These are phyloP conservation scores for Hozukius guyotensis DNA, from an alignment of 2,797 vertebrate species.

Conservation along the genomic window DNA sequence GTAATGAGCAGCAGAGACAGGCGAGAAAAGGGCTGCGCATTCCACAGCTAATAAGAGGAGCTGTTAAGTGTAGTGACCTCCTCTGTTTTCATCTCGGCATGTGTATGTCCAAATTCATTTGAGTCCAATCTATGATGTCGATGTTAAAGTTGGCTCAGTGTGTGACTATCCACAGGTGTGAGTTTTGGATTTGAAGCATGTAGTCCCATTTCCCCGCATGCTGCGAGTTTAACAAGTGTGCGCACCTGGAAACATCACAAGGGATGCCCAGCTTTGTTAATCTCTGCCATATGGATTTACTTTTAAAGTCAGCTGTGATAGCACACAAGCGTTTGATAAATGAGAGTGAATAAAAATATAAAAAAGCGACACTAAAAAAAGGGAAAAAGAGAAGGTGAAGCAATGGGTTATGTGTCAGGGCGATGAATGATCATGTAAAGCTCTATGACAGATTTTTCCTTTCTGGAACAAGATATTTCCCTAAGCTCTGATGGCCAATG, in stretches of 20 bases:
- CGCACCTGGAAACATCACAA: conserved; percentile 23
- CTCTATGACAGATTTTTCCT: not conserved
- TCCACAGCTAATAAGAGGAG: conserved; percentile 7
- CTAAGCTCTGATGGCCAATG: conserved; percentile 2
- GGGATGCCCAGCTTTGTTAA: conserved; percentile 2
- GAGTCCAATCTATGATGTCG: not conserved
- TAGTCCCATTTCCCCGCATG: conserved; percentile 11
- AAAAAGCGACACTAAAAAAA: not conserved
- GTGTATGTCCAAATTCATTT: not conserved
- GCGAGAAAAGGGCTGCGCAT: not conserved
- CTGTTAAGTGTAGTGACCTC: not conserved
- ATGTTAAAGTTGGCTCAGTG: not conserved
- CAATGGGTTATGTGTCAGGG: not conserved
- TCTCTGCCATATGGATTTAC: conserved; percentile 31
- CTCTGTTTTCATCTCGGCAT: not conserved
- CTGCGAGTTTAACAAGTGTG: conserved; percentile 4
- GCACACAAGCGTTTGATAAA: conserved; percentile 14
- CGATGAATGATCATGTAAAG: not conserved
- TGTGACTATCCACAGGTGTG: not conserved
- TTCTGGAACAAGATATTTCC: conserved; percentile 13
- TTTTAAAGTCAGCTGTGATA: conserved; percentile 12
- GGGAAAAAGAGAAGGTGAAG: not conserved
- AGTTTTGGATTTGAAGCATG: not conserved
- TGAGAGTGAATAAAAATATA: not conserved
- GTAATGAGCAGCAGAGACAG: conserved; percentile 51